A percentile compares a stretch with the other conserved stretches of the same genome.
Conservation (phyloP, 2,888 invertebrate genomes). For the Mythimna albipuncta region DNA sequence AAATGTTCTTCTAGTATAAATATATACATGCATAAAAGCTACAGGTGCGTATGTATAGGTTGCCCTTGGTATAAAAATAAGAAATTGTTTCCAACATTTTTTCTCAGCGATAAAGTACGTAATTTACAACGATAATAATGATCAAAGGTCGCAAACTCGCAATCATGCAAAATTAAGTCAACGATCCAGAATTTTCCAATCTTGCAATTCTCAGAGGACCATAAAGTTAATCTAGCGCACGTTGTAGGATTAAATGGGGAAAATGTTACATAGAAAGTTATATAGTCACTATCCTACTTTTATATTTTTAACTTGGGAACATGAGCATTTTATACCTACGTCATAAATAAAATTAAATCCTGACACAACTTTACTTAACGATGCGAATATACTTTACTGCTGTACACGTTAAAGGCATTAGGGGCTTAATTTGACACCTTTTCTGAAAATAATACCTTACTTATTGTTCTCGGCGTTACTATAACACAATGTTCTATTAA, state of each 20-base stretch:
- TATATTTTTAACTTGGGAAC: slow-evolving; percentile 22
- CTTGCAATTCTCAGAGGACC: slow-evolving; percentile 47
- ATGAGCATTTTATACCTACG: slow-evolving; percentile 52
- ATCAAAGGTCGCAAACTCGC: slow-evolving; percentile 27
- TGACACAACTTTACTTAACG: slow-evolving; percentile 58
- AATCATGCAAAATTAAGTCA: slow-evolving; percentile 47
- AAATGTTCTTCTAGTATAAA: slow-evolving; percentile 1
- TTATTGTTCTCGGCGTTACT: slow-evolving; percentile 32
- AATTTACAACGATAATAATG: slow-evolving; percentile 42
- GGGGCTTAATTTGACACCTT: slow-evolving; percentile 39
- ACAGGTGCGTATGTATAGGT: background rate
- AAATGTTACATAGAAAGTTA: slow-evolving; percentile 35
- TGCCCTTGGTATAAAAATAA: background rate
- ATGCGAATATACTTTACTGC: slow-evolving; percentile 38
- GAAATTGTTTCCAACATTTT: slow-evolving; percentile 5
- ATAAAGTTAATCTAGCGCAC: slow-evolving; percentile 49
- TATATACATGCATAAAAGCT: too few species aligned
- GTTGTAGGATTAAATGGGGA: slow-evolving; percentile 43
- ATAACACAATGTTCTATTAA: slow-evolving; percentile 23
- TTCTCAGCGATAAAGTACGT: slow-evolving; percentile 9
- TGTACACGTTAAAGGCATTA: slow-evolving; percentile 39
- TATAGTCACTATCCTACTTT: slow-evolving; percentile 41
- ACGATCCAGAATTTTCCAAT: slow-evolving; percentile 42
- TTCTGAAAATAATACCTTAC: slow-evolving; percentile 33
- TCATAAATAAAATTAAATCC: slow-evolving; percentile 59